phyloP scores from a whole-genome alignment of 2,797 vertebrate genomes.

The Crocodylus rhombifer region DNA sequence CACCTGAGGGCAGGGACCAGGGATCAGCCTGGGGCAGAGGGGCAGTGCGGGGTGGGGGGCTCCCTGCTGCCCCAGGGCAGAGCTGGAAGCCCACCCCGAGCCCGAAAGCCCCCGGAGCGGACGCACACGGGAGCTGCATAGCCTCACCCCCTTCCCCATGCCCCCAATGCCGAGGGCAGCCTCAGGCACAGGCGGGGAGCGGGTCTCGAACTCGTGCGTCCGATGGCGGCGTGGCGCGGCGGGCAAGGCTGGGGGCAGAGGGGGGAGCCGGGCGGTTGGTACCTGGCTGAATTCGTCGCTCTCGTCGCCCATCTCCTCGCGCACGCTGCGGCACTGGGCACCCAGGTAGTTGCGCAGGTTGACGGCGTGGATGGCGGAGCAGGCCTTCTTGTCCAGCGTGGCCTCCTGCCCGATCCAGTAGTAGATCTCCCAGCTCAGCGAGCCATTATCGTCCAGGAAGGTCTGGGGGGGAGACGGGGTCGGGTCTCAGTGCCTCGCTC shows the following conservation, averaged over 20 bases:
- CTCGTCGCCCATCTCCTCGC: conserved; percentile 99
- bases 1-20: conserved; percentile 80
- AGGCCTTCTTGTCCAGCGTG: conserved; percentile 96
- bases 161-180: too few relatives aligned
- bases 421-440: conserved; percentile 94
- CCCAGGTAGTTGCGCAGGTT: conserved; percentile 96
- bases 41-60: neutral
- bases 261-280: fast-evolving
- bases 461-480: conserved; percentile 79
- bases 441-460: conserved; percentile 91
- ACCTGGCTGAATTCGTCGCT: conserved; percentile 96
- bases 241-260: fast-evolving
- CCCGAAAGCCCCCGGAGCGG: too few relatives aligned
- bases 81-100: neutral
- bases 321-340: conserved; percentile 91
- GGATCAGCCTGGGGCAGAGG: neutral
- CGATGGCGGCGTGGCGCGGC: neutral
- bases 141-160: too few relatives aligned
- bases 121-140: too few relatives aligned
- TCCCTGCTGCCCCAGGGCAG: neutral
- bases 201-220: neutral
- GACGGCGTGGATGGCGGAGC: conserved; percentile 95
- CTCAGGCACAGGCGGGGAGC: too few relatives aligned
- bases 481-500: neutral
- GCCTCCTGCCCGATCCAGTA: conserved; percentile 98